Percentiles rank a stretch among this genome's conserved stretches.
phyloP scores from a whole-genome alignment of 2,888 invertebrate species.

The Tachina grossa region DNA sequence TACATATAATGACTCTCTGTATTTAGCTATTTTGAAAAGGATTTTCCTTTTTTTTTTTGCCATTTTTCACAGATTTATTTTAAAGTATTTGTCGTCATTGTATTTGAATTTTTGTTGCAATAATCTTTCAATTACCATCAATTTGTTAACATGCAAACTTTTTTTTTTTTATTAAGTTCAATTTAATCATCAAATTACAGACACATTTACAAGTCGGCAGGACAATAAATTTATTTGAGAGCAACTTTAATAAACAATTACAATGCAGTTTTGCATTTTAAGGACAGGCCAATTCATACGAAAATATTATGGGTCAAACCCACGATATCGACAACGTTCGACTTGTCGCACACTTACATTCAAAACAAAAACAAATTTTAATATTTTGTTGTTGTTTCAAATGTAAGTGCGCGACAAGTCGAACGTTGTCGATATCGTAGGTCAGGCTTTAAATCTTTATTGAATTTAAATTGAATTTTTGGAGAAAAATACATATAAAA shows the following conservation, averaged over 20 bases:
- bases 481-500: background rate
- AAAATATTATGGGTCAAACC: too few relatives aligned
- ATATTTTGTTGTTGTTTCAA: too few relatives aligned
- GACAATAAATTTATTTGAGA: constrained; percentile 39
- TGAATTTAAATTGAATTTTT: background rate
- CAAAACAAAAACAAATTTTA: too few relatives aligned
- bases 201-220: constrained; percentile 53
- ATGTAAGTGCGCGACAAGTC: too few relatives aligned
- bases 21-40: constrained; percentile 12
- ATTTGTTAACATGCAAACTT: constrained; percentile 68
- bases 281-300: constrained; percentile 16
- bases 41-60: constrained; percentile 35
- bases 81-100: constrained; percentile 1
- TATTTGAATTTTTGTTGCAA: constrained; percentile 14
- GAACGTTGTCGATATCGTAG: too few relatives aligned
- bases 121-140: constrained; percentile 65
- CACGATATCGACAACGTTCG: too few relatives aligned
- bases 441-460: background rate
- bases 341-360: too few relatives aligned
- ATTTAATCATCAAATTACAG: constrained; percentile 60
- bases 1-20: constrained; percentile 10
- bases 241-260: constrained; percentile 1
- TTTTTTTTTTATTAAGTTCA: constrained; percentile 62
- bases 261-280: constrained; percentile 5
- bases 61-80: constrained; percentile 54